Percentiles rank a stretch among this genome's conserved stretches.
These are phyloP conservation scores for Silurus meridionalis DNA, from an alignment of 2,113 vertebrate species.

Conservation along the genomic window DNA sequence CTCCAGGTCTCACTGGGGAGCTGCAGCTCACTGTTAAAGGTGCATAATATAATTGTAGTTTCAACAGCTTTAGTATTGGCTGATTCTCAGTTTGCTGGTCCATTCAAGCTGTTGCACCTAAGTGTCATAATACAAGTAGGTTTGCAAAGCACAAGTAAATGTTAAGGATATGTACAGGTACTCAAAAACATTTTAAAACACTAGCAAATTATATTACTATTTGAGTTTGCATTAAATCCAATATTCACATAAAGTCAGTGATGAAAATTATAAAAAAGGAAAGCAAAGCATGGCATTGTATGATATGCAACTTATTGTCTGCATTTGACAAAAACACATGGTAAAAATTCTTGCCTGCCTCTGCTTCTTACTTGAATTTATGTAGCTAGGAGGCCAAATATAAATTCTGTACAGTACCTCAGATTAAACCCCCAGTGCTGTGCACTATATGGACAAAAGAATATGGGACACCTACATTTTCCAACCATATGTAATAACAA, in stretches of 20 bases:
- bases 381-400: not conserved
- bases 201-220: no score
- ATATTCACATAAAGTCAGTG: no score
- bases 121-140: not conserved
- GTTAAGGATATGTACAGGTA: not conserved
- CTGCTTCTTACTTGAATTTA: no score
- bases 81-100: not conserved
- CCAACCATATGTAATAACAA: no score
- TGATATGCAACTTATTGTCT: not conserved
- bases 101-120: not conserved
- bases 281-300: no score
- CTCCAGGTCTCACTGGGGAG: conserved; percentile 54
- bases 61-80: not conserved
- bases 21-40: conserved; percentile 82
- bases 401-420: not conserved
- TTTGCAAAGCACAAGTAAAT: not conserved
- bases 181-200: no score
- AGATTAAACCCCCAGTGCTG: not conserved
- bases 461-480: no score
- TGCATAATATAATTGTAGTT: conserved; percentile 52
- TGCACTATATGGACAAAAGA: no score
- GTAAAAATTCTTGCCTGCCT: no score
- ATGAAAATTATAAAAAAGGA: no score
- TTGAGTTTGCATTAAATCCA: no score
- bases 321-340: not conserved